Conservation (phyloP, 1,140 invertebrate genomes). For the Orius laevigatus region DNA sequence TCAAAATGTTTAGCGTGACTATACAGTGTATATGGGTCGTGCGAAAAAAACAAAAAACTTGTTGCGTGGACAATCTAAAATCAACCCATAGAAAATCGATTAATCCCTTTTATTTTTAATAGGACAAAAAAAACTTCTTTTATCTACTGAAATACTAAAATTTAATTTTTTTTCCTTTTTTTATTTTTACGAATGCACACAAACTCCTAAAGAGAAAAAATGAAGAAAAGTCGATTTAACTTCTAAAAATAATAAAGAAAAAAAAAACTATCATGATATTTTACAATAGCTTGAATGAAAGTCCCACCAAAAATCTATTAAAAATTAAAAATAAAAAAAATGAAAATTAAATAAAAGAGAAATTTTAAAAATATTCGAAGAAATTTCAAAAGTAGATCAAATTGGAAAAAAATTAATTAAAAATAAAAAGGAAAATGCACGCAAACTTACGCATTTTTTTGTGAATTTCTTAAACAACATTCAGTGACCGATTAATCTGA, state of each 20-base stretch:
- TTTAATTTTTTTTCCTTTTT: not conserved
- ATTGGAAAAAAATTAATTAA: conserved; percentile 6
- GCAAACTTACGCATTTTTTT: conserved; percentile 15
- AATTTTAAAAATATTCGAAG: conserved; percentile 13
- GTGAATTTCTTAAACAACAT: conserved; percentile 11
- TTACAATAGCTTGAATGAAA: not conserved
- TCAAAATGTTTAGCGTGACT: too few relatives aligned
- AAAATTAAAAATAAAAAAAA: conserved; percentile 7
- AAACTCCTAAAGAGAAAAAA: too few relatives aligned
- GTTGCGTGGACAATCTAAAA: not conserved
- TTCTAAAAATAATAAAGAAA: not conserved
- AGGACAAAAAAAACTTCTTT: not conserved
- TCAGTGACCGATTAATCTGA: conserved; percentile 16
- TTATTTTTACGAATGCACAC: too few relatives aligned
- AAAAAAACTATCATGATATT: not conserved
- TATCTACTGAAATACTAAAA: conserved; percentile 1
- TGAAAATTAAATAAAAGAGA: conserved; percentile 5
- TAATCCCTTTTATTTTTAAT: conserved; percentile 2
- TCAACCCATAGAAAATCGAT: conserved; percentile 1
- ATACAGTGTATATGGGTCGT: not conserved
- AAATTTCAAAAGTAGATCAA: conserved; percentile 10
- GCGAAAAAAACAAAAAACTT: conserved; percentile 3
- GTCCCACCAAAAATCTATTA: conserved; percentile 12
- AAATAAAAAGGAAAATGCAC: conserved; percentile 11
- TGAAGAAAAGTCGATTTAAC: too few relatives aligned